Evolutionary conservation across 2,113 vertebrate species (phyloP), one percentile per base, ranked within the genome.

Genomic region (Myrmecophaga tridactyla): DNA sequence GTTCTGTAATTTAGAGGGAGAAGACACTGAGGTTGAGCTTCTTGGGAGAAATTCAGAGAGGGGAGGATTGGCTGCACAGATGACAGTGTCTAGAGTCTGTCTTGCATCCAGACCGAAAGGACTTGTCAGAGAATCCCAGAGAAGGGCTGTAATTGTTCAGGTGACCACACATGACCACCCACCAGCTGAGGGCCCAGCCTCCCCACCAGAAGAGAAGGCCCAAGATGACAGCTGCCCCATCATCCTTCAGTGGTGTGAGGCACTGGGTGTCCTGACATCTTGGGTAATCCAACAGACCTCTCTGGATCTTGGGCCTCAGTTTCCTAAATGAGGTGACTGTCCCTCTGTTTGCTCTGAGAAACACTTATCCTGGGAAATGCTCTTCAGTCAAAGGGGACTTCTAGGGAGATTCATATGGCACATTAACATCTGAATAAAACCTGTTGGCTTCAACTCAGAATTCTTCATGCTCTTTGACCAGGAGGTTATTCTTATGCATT

Each of bases 151-250:
- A 51, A 9, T 75, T 34, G 39, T 17, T 53, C 31, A 6, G 56
- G 23, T 6, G 56, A 58, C 56, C 56, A 23, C 56, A 58, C 1
- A 0, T 8, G 27, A 63, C 25, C 58, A 34, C 27, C 34, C 15
- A 0, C 4, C 23, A 6, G 7, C 83, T 39, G 3, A 39, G 82
- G 27, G 36, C 23, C 2, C 31, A 34, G 18, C 8, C 29, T 18
- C 29, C 34, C 25, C 51, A 39, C 56, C 56, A 58, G 41, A 62
- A 31, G 72, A 65, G 58, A 7, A 29, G 4, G 5, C 20, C 29
- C 6, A 17, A 23, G 69, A 36, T 15, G 5, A 36, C 1, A n/a
- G 77, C 31, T 21, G 0, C 21, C 67, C n/a, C 36, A 2, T 2
- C 4, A 46, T 5, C 14, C 34, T 20, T 36, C n/a, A 27, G 3